Percentiles rank a stretch among this genome's conserved stretches.
Evolutionary conservation across 2,888 invertebrate genomes (phyloP).

Genomic region (Eretmocerus hayati): DNA sequence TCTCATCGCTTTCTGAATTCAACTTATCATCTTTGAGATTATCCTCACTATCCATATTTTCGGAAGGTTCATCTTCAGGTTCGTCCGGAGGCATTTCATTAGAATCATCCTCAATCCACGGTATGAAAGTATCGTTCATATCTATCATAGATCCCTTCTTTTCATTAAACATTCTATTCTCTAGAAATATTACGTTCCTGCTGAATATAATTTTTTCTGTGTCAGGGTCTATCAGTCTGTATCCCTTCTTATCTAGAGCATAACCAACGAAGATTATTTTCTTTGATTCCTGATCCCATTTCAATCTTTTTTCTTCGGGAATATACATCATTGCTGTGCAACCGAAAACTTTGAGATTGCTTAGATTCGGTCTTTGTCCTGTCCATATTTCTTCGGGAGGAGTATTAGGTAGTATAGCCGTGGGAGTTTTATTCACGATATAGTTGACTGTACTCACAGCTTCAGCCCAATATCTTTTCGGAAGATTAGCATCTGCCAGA

Average conservation of each 20-base stretch:
- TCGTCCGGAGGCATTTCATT: neutral
- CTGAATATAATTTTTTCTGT: slow-evolving; percentile 17
- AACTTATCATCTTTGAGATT: neutral
- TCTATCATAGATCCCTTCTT: too few relatives aligned
- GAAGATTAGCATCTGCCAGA: neutral
- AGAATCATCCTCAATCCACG: neutral
- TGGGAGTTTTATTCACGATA: neutral
- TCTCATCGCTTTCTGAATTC: neutral
- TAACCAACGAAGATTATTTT: slow-evolving; percentile 2
- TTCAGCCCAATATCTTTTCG: neutral
- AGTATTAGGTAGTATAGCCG: neutral
- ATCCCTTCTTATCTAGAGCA: neutral
- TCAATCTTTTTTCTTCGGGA: neutral
- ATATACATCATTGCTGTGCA: neutral
- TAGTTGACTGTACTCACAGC: neutral
- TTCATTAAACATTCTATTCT: neutral
- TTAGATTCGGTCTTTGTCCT: neutral
- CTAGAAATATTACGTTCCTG: slow-evolving; percentile 17
- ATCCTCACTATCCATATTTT: neutral
- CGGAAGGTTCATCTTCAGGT: neutral
- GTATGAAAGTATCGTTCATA: too few relatives aligned
- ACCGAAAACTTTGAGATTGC: neutral
- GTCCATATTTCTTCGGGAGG: neutral
- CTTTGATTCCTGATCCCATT: neutral
- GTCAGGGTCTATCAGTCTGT: neutral